These are phyloP conservation scores for Colletes latitarsis DNA, from an alignment of 1,140 invertebrate species.

Conservation along the genomic window DNA sequence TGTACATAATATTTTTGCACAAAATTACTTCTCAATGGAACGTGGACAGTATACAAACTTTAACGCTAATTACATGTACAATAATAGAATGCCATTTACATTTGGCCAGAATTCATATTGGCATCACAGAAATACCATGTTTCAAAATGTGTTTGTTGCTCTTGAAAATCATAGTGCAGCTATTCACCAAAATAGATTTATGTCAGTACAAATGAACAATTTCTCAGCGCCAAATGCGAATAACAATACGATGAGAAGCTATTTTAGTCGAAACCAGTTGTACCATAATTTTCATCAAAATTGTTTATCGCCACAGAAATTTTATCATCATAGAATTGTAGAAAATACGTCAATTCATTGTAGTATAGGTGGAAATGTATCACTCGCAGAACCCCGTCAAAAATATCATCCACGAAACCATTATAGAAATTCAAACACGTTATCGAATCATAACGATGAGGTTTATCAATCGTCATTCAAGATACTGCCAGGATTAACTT, in stretches of 20 bases:
- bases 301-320: slow-evolving; percentile 38
- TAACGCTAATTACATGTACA: slow-evolving; percentile 9
- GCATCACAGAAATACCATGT: slow-evolving; percentile 44
- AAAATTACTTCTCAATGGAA: slow-evolving; percentile 14
- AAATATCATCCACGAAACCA: slow-evolving; percentile 6
- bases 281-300: slow-evolving; percentile 61
- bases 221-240: slow-evolving; percentile 54
- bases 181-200: slow-evolving; percentile 45
- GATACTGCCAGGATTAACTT: slow-evolving; percentile 64
- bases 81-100: slow-evolving; percentile 38
- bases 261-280: slow-evolving; percentile 57
- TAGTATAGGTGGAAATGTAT: slow-evolving; percentile 38
- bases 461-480: slow-evolving; percentile 67
- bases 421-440: slow-evolving; percentile 4
- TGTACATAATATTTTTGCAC: slow-evolving; percentile 1
- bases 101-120: slow-evolving; percentile 33
- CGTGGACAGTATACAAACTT: slow-evolving; percentile 33
- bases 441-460: slow-evolving; percentile 22
- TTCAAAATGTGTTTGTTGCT: slow-evolving; percentile 45
- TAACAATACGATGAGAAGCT: slow-evolving; percentile 52
- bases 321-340: slow-evolving; percentile 58
- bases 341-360: slow-evolving; percentile 37
- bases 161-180: slow-evolving; percentile 34
- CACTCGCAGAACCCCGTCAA: slow-evolving; percentile 1
- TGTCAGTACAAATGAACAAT: slow-evolving; percentile 52